Evolutionary conservation across 2,113 vertebrate species (phyloP), one percentile per base, ranked within the genome.

Genomic region (Passer montanus): DNA sequence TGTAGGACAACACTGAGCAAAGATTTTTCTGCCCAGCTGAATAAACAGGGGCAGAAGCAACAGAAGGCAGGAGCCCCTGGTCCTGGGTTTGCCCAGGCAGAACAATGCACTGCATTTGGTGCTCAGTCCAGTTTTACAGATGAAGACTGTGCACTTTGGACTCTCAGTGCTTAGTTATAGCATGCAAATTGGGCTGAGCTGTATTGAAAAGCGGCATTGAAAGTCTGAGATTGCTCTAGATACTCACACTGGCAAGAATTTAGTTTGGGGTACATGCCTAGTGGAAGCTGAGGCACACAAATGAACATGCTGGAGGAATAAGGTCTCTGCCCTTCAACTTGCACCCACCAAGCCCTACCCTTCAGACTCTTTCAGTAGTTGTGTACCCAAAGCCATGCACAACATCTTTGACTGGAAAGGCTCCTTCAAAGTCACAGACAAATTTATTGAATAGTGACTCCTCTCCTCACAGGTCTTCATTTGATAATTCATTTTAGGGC

Each of bases 251-350:
- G 31, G 7, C 27, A 66, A 72, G 10, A 87, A 49, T 44, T 56
- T 31, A 3, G 6, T 47, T 70, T 47, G 13, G 27, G 16, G 4
- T 55, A 59, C 0, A 0, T 37, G 14, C 23, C 24, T 31, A 64
- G 16, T 4, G 5, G 64, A 76, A 88, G 39, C 7, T 73, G 59
- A 88, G 47, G 24, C 33, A 41, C 8, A 17, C 21, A 31, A 5
- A 27, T 0, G 0, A 1, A 73, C 7, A 37, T 23, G 23, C 18
- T 86, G 28, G 31, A 83, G 44, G 24, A 60, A 23, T 41, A 37
- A 49, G 23, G 59, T 35, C 19, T 83, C 33, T 63, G 9, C 6
- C 39, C 26, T 76, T 35, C 68, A 58, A 0, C 12, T 47, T 49
- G 44, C 13, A 77, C 23, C 5, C 27, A 69, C 16, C 4, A 35